Percentiles rank a stretch among this genome's conserved stretches.
Conservation (phyloP, 2,888 invertebrate species). For the Polydesmus complanatus region DNA sequence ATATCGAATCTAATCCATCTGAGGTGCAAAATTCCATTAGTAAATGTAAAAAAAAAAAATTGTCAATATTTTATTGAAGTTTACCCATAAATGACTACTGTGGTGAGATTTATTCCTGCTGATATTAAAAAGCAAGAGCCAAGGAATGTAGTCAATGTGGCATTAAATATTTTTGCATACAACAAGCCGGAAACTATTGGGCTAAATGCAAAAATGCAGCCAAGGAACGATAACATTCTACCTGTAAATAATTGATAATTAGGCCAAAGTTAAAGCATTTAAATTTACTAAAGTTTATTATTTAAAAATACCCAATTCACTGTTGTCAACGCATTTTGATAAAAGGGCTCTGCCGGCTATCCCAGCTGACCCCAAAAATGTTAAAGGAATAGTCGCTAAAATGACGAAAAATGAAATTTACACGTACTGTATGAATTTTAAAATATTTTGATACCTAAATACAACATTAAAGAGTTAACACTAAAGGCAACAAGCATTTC, state of each 20-base stretch:
- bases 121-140: slow-evolving; percentile 1
- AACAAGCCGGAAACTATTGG: slow-evolving; percentile 1
- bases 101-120: background rate
- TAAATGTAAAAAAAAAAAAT: too few relatives aligned
- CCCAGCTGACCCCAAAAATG: background rate
- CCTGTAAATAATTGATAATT: background rate
- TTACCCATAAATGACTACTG: background rate
- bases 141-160: background rate
- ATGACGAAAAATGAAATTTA: too few relatives aligned
- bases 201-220: background rate
- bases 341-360: background rate
- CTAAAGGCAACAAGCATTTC: slow-evolving; percentile 1
- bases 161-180: slow-evolving; percentile 3
- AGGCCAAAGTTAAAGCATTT: background rate
- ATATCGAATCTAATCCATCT: too few relatives aligned
- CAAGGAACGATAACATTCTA: background rate
- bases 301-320: background rate
- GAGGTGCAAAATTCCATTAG: too few relatives aligned
- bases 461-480: background rate
- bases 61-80: too few relatives aligned
- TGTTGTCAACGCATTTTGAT: background rate
- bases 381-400: background rate
- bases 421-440: too few relatives aligned
- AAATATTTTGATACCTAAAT: too few relatives aligned
- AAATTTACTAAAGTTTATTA: background rate